Percentiles rank a stretch among this genome's conserved stretches.
Conservation (phyloP, 2,113 vertebrate genomes). For the Rhea americana region DNA sequence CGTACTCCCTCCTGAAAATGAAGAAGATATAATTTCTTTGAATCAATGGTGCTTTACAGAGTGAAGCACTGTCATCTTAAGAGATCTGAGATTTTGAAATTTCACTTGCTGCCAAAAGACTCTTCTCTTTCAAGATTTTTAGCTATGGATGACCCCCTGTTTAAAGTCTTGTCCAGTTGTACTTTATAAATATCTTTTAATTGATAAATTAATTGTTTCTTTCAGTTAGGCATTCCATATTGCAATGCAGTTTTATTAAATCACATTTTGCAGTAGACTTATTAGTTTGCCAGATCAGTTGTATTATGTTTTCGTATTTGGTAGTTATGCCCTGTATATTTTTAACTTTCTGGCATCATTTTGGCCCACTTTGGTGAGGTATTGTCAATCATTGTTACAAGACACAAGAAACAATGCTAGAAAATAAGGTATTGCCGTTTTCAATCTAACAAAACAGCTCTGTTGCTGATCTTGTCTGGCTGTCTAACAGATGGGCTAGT, state of each 20-base stretch:
- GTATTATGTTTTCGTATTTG: not conserved
- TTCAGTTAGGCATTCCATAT: not conserved
- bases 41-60: conserved; percentile 23
- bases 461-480: conserved; percentile 47
- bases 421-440: conserved; percentile 36
- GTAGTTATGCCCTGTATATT: not conserved
- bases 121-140: conserved; percentile 5
- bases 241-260: not conserved
- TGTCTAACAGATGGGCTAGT: conserved; percentile 59
- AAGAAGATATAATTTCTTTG: not conserved
- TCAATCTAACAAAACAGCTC: conserved; percentile 39
- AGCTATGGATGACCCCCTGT: conserved; percentile 12
- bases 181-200: conserved; percentile 47
- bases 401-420: conserved; percentile 4
- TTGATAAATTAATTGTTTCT: conserved; percentile 52
- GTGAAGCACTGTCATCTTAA: not conserved
- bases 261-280: not conserved
- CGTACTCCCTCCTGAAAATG: not conserved
- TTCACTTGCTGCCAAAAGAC: conserved; percentile 8
- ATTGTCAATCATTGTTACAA: conserved; percentile 8
- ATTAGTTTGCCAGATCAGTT: not conserved
- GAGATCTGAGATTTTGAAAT: conserved; percentile 37
- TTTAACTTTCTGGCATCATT: conserved; percentile 1
- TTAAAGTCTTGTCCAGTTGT: conserved; percentile 47
- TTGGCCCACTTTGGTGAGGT: not conserved